Evolutionary conservation across 2,888 invertebrate genomes (phyloP), one percentile per base, ranked within the genome.

Genomic region (Thumatha senex): DNA sequence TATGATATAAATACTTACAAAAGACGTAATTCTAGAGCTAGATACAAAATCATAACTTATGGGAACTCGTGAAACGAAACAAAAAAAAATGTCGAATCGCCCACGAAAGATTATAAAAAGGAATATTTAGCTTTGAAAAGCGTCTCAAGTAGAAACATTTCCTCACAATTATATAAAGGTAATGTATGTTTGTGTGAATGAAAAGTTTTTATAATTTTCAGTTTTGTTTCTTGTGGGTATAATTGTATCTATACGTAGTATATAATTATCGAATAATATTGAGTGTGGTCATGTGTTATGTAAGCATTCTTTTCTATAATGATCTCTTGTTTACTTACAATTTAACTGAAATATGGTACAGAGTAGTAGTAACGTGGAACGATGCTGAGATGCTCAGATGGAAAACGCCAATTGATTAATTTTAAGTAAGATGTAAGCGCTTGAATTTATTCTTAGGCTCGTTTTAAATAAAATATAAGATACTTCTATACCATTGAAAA

Each of bases 281-380:
- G 80, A 76, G 86, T 88, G 86, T 85, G 83, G 80, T 87, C 80
- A 78, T 84, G 80, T 81, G 71, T 72, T 78, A 60, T 48, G 50
- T 64, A 76, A 72, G 69, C 70, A 66, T 84, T 81, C 55, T 84
- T 77, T 82, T 75, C 66, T 78, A 76, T 66, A 58, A 73, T 86
- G 85, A 87, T 89, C 87, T 86, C 89, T 80, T 73, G 85, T 89
- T 89, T 85, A 78, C 76, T 89, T 90, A 89, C 91, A 90, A 88
- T 89, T 77, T 84, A 79, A 74, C 85, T 86, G 89, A 75, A 89
- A 89, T 86, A 83, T 67, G 83, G 82, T 70, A 72, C 46, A 78
- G 60, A 58, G 59, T 63, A 57, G 56, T 60, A 58, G 58, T 18
- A 15, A 46, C 61, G 51, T 63, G 70, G 67, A 72, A 67, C 67